Evolutionary conservation across 2,888 invertebrate genomes (phyloP), one percentile per base, ranked within the genome.

Genomic region (Drosophila lacicola): DNA sequence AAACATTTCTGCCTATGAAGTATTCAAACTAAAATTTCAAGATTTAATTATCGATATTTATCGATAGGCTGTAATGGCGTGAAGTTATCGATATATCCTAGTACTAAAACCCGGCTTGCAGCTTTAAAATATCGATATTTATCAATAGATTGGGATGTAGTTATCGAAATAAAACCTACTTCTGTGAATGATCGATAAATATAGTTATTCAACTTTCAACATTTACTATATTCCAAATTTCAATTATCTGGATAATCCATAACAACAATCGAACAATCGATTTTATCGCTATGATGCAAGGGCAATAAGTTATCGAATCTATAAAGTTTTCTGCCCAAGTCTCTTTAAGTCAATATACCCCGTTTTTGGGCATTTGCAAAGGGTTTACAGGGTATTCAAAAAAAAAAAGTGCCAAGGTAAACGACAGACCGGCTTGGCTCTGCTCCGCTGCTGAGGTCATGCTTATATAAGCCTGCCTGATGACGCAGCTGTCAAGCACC

Each of bases 401-500:
- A 41, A 50, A 44, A 17, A 33, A 21, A 29, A 14, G 39, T 36
- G 37, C 25, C 65, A 80, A 78, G 65, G 63, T 67, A 64, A 65
- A 19, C 45, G 33, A 19, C 41, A 17, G 34, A 36, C 42, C 33
- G 33, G 21, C 25, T 36, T 1, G 1, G 50, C 50, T 37, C 14
- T 39, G 51, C 25, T 25, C 2, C 9, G 39, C 51, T 55, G 62
- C 78, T 87, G 82, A 82, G 88, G 88, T 82, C 82, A 82, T 78
- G 72, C 84, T 82, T 82, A 81, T 70, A 73, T 87, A 87, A 82
- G 79, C 66, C 64, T 55, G 60, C 50, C 58, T 29, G 67, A 71
- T 72, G 81, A 75, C 77, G 72, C 63, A 41, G 60, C 50, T 57
- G 36, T n/a, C 45, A 46, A 14, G 10, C 37, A 0, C 0, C 37